Conservation (phyloP, 1,140 invertebrate genomes). For the Drosophila micromelanica region DNA sequence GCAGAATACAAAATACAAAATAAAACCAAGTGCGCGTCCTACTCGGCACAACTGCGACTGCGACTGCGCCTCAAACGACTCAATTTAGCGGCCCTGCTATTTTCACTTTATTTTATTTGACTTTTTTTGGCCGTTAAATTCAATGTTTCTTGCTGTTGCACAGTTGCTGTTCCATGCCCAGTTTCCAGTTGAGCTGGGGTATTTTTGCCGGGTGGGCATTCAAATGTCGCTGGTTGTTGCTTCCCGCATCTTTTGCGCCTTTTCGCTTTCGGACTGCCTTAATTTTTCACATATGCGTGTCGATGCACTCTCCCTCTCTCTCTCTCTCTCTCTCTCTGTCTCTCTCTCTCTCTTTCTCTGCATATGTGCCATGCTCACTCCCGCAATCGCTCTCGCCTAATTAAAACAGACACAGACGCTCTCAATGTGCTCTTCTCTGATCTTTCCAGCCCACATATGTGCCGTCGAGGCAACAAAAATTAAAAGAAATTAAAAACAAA, state of each 20-base stretch:
- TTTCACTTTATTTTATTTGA: slow-evolving; percentile 16
- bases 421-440: slow-evolving; percentile 49
- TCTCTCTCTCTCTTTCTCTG: slow-evolving; percentile 6
- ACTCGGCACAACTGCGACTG: slow-evolving; percentile 65
- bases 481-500: slow-evolving; percentile 78
- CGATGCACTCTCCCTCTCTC: slow-evolving; percentile 30
- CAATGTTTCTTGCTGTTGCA: slow-evolving; percentile 1
- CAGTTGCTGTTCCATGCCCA: too few relatives aligned
- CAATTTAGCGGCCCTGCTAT: slow-evolving; percentile 67
- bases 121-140: slow-evolving; percentile 61
- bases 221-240: slow-evolving; percentile 39
- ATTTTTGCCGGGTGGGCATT: slow-evolving; percentile 35
- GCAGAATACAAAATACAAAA: slow-evolving; percentile 12
- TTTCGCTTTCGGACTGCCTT: slow-evolving; percentile 70
- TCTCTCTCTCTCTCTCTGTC: slow-evolving; percentile 25
- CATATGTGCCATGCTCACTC: slow-evolving; percentile 13
- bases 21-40: slow-evolving; percentile 48
- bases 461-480: slow-evolving; percentile 58
- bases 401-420: slow-evolving; percentile 77
- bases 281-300: slow-evolving; percentile 79
- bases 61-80: slow-evolving; percentile 65
- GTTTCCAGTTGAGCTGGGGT: slow-evolving; percentile 13
- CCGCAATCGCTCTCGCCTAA: slow-evolving; percentile 56
- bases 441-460: slow-evolving; percentile 77
- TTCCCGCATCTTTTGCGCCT: slow-evolving; percentile 73